Evolutionary conservation across 2,113 vertebrate genomes (phyloP), one percentile per base, ranked within the genome.

Genomic region (Melanerpes aurifrons): DNA sequence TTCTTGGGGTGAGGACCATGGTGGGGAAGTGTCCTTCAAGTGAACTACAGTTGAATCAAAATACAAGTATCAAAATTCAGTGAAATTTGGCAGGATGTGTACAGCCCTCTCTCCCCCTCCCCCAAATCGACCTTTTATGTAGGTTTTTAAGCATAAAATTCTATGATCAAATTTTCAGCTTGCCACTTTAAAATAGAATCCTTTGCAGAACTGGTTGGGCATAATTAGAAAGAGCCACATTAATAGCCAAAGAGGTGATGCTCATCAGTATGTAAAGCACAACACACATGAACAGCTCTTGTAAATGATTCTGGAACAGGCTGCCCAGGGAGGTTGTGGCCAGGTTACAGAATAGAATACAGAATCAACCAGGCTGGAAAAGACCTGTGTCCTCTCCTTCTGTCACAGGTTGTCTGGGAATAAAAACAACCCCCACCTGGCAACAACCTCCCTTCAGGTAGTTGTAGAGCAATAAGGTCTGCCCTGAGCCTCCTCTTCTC

Each of bases 41-140:
- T 67, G n/a, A 82, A 70, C 11, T 25, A 64, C 15, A 81, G 14
- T n/a, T 50, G 75, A 79, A 45, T 47, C 6, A 82, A 94, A 95
- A 82, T 22, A 64, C 3, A 77, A 86, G 31, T 31, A 67, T 17
- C 56, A 87, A 79, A 84, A 83, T 64, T 25, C 28, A 83, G 31
- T 7, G 3, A 58, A 18, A 3, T 37, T 70, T 70, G 61, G 12
- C 48, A 90, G 31, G 45, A 81, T 48, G 12, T 13, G 86, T 89
- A 59, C 12, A 43, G 37, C 37, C 37, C 37, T 10, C 37, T 37
- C 10, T 13, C 43, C 43, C 43, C 43, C 11, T 0, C 4, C 37
- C 68, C 1, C 5, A 32, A 74, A 91, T n/a, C 66, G 45, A 58
- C 9, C 10, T 85, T 66, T 66, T 87, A 35, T 45, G 78, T 50